Evolutionary conservation across 2,888 invertebrate genomes (phyloP), one percentile per base, ranked within the genome.

Genomic region (Dorcus hopei): DNA sequence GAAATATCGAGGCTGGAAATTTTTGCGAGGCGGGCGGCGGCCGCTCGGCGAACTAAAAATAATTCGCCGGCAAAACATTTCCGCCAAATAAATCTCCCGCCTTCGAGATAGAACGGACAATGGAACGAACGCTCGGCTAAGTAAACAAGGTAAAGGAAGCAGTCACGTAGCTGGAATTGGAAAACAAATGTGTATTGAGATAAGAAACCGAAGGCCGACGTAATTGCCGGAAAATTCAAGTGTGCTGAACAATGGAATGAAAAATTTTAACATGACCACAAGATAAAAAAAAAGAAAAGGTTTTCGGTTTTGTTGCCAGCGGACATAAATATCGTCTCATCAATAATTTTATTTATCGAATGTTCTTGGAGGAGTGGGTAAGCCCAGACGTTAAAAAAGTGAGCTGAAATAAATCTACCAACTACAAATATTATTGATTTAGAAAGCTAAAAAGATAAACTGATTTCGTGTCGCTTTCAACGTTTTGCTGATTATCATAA

Each of bases 141-240:
- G 52, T 53, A 60, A 59, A 59, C 55, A 56, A 59, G 48, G 57
- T 39, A 53, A 23, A 42, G 43, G 42, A 53, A 49, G 55, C 57
- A 49, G 50, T 60, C 56, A 56, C 60, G 59, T 59, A 60, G 57
- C 52, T 49, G 38, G 57, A 60, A 60, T 60, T 57, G 60, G 60
- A 53, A 60, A 60, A 60, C 60, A 60, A 60, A 60, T 60, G 60
- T 57, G 47, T 49, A 49, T 57, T 23, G 57, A 57, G 60, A 60
- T 60, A 60, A 60, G 60, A 53, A 43, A 41, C 54, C 40, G 49
- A 57, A 52, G 38, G 50, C 52, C 50, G 33, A 38, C 49, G 52
- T 52, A 60, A 52, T 57, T 49, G 45, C 57, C 57, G 52, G 60
- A 56, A 60, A 60, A 60, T 57, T 60, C 57, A 45, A 56, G 52